Evolutionary conservation across 1,140 invertebrate genomes (phyloP), one percentile per base, ranked within the genome.

Genomic region (Onthophagus taurus): DNA sequence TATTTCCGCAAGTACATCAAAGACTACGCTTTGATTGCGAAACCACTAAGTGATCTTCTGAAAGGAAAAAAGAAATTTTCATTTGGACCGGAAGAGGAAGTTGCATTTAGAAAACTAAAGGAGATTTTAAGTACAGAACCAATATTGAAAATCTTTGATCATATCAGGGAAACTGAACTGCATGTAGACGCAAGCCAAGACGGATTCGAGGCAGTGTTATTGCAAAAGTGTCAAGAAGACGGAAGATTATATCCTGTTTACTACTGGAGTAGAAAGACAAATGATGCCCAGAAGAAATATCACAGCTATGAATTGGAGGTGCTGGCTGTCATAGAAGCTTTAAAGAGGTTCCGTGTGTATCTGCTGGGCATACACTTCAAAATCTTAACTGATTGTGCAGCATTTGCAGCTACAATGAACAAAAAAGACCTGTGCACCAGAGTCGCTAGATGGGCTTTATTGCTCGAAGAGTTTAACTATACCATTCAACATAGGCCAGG

Each of bases 181-280:
- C 60, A 64, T 43, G 56, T 51, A 21, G 59, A 61, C 24, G 60
- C 59, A 1, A 53, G 52, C 37, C 45, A 41, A 1, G 20, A 18
- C 1, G 59, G 59, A 4, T 60, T 50, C 26, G 59, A 59, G 9
- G 47, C 56, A 29, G 56, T 60, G 13, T 30, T 60, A 23, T 20
- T 52, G 31, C 26, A 50, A 26, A 42, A n/a, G n/a, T n/a, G n/a
- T n/a, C n/a, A 38, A 13, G 4, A 14, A 16, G 41, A 31, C 13
- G 16, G 14, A 11, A 16, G 20, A 18, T 42, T 31, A 17, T 12
- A 42, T 21, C 26, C 41, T 11, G 20, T 42, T n/a, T 42, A 59
- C 8, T 72, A 68, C 52, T 66, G 64, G 42, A 66, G 66, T 35
- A 53, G 63, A 19, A 53, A 54, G 24, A 61, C 71, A 7, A 54